phyloP scores from a whole-genome alignment of 2,797 vertebrate species.

The Mastacembelus armatus region DNA sequence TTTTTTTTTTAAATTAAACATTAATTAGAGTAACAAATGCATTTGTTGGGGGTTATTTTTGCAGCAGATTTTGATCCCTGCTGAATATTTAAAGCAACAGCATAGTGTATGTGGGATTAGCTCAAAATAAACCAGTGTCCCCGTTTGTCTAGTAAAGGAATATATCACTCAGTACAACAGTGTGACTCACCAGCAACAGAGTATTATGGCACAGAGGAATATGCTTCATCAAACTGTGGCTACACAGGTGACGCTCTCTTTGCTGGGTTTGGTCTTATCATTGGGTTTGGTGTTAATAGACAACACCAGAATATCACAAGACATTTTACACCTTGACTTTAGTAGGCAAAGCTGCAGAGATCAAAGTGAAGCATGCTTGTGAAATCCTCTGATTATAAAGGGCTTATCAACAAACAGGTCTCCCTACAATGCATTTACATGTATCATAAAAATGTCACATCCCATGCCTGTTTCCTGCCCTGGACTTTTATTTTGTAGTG shows the following conservation, averaged over 20 bases:
- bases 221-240: background rate
- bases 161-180: background rate
- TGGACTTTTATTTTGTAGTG: no score
- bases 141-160: constrained; percentile 11
- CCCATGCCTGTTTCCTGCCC: no score
- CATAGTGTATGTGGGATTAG: background rate
- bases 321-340: background rate
- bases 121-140: constrained; percentile 12
- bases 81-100: constrained; percentile 4
- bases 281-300: background rate
- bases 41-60: background rate
- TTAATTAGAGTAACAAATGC: background rate
- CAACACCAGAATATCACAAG: constrained; percentile 17
- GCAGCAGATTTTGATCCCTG: background rate
- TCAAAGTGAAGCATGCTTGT: constrained; percentile 1
- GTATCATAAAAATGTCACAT: no score
- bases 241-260: background rate
- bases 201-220: background rate
- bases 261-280: no score
- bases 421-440: background rate
- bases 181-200: background rate
- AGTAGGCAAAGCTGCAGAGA: background rate
- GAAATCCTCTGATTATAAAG: background rate
- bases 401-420: background rate
- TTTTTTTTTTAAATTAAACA: constrained; percentile 3